phyloP scores from a whole-genome alignment of 2,113 vertebrate species.

The Platichthys flesus region DNA sequence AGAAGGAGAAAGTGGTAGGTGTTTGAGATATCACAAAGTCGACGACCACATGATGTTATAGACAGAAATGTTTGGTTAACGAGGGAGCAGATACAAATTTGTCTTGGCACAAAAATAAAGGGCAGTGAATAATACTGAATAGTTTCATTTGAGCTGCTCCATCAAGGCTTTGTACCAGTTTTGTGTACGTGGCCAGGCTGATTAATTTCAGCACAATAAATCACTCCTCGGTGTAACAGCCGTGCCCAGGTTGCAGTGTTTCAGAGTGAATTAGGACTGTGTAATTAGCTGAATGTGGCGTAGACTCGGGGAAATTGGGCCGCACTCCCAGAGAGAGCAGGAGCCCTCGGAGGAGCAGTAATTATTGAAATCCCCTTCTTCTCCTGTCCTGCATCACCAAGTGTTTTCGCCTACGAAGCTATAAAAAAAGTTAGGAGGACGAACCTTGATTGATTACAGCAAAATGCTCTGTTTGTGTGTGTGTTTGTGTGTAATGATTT shows the following conservation, averaged over 20 bases:
- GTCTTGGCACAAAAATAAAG: background rate
- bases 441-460: slow-evolving; percentile 58
- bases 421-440: slow-evolving; percentile 43
- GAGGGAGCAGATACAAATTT: background rate
- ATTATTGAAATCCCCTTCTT: slow-evolving; percentile 55
- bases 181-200: slow-evolving; percentile 5
- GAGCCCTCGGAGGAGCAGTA: slow-evolving; percentile 44
- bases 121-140: background rate
- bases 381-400: slow-evolving; percentile 41
- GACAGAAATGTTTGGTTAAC: background rate
- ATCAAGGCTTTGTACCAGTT: background rate
- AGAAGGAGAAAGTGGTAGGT: slow-evolving; percentile 94
- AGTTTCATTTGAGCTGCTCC: slow-evolving; percentile 11
- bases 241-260: slow-evolving; percentile 45
- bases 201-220: slow-evolving; percentile 41
- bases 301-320: slow-evolving; percentile 31
- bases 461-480: slow-evolving; percentile 24
- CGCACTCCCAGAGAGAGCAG: slow-evolving; percentile 53
- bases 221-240: slow-evolving; percentile 20
- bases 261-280: slow-evolving; percentile 61
- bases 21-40: slow-evolving; percentile 3
- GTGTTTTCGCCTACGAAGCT: slow-evolving; percentile 46
- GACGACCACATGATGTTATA: background rate
- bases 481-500: slow-evolving; percentile 33
- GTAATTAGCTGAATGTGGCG: slow-evolving; percentile 73